Base-by-base conservation (phyloP, 2,113 vertebrate genomes). In the Peucedramus taeniatus region DNA sequence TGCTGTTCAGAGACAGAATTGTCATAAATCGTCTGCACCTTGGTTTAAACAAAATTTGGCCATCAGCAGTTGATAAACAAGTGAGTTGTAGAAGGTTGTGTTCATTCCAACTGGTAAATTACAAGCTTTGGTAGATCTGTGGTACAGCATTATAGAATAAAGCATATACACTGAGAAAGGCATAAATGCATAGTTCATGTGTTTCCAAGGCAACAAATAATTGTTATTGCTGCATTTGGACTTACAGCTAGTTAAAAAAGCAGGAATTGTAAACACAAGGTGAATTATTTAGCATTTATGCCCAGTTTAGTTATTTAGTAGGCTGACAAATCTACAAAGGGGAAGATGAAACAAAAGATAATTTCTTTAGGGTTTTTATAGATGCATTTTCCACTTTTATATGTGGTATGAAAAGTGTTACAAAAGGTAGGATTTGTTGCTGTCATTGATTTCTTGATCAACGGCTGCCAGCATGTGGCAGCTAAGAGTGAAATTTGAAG, bases 361-460 rank as follows among this genome's bases (percentile, higher is more conserved):
- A 64, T 82, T 74, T 85, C 17, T 71, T 91, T 16, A 44, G 11
- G 7, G 9, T 17, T 65, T 87, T 87, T 77, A 13, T 9, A 16
- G 66, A 17, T 74, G 9, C 7, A 7, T 94, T 93, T 94, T 18
- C 27, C 35, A 42, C 37, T 88, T 86, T 71, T 19, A 2, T 64
- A 30, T 57, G 53, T 19, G 21, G 12, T 44, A 56, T 44, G 39
- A 19, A 11, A 66, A 76, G 30, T 26, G 21, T 68, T 94, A 70
- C 18, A 71, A 77, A 91, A 91, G 60, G 42, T 19, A 86, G 59
- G 84, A 76, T 90, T 89, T 88, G n/a, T 76, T 86, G 42, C 65
- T 90, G 51, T 83, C 59, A 37, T 15, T 75, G 64, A 79, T 89
- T 93, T 80, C 82, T 96, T 80, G 37, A 92, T 91, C 59, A 89